Evolutionary conservation across 2,888 invertebrate species (phyloP).

Genomic region (Xestia ashworthii): DNA sequence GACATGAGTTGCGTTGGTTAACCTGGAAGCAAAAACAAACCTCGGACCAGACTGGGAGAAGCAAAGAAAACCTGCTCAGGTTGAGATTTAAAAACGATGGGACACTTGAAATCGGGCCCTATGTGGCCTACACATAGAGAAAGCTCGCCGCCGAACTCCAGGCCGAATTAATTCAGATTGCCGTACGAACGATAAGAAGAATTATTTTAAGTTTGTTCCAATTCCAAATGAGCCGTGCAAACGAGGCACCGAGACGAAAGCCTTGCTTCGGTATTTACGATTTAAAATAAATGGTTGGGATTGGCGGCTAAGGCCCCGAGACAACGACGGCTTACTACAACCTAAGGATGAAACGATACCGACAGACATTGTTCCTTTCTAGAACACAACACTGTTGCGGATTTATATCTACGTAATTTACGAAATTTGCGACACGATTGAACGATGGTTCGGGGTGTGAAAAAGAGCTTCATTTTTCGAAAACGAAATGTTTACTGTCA

Average conservation of each 20-base stretch:
- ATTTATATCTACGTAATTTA: background rate
- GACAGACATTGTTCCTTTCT: constrained; percentile 31
- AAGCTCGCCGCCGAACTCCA: background rate
- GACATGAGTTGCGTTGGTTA: background rate
- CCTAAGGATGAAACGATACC: constrained; percentile 39
- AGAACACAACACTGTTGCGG: constrained; percentile 21
- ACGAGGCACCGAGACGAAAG: constrained; percentile 76
- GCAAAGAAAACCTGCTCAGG: background rate
- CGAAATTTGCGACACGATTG: background rate
- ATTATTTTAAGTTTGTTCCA: background rate
- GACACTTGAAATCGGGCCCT: background rate
- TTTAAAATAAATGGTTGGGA: constrained; percentile 83
- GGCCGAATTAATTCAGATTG: background rate
- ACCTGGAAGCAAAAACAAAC: background rate
- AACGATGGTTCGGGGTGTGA: background rate
- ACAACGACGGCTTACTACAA: constrained; percentile 51
- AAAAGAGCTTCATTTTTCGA: background rate
- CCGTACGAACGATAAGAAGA: background rate
- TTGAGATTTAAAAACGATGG: background rate
- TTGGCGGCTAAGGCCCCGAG: constrained; percentile 75
- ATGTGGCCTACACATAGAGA: background rate
- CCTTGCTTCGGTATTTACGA: constrained; percentile 81
- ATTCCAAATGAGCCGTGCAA: constrained; percentile 47
- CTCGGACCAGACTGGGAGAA: background rate
- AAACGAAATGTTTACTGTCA: background rate